These are phyloP conservation scores for Hemithea aestivaria DNA, from an alignment of 2,888 invertebrate species.

Conservation along the genomic window DNA sequence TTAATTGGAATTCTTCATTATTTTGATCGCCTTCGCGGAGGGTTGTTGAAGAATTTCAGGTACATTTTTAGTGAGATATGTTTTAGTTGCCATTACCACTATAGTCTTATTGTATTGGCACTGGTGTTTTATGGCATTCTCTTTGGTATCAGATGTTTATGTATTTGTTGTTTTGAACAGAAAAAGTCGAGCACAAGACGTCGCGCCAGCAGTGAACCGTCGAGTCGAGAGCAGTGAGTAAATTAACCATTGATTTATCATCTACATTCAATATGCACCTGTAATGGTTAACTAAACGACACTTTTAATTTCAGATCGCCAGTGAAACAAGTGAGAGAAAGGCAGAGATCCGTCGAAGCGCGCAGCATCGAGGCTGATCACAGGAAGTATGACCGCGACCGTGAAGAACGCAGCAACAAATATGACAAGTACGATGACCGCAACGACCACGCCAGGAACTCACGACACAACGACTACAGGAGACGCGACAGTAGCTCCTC, in stretches of 20 bases:
- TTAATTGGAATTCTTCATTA: slow-evolving; percentile 46
- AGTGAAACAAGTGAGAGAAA: slow-evolving; percentile 55
- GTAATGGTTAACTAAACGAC: background rate
- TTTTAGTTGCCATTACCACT: slow-evolving; percentile 73
- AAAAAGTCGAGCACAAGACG: slow-evolving; percentile 69
- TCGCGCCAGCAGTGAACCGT: slow-evolving; percentile 58
- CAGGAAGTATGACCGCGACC: slow-evolving; percentile 65
- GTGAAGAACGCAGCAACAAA: slow-evolving; percentile 56
- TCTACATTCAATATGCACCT: too few relatives aligned
- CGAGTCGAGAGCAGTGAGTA: slow-evolving; percentile 61
- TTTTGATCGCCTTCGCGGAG: slow-evolving; percentile 22
- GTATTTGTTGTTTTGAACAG: slow-evolving; percentile 58
- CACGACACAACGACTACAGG: slow-evolving; percentile 38
- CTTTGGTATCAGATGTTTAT: slow-evolving; percentile 36
- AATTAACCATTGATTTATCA: background rate
- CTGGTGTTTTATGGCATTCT: slow-evolving; percentile 61
- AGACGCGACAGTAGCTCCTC: slow-evolving; percentile 52
- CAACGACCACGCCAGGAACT: slow-evolving; percentile 37
- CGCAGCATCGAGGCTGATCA: slow-evolving; percentile 51
- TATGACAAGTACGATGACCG: slow-evolving; percentile 58
- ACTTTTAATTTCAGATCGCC: slow-evolving; percentile 52
- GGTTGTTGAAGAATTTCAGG: slow-evolving; percentile 46
- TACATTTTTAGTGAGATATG: slow-evolving; percentile 48
- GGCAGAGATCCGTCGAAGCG: slow-evolving; percentile 45
- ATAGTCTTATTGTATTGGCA: slow-evolving; percentile 76